Conservation (phyloP, 1,140 invertebrate genomes). For the Ips nitidus region DNA sequence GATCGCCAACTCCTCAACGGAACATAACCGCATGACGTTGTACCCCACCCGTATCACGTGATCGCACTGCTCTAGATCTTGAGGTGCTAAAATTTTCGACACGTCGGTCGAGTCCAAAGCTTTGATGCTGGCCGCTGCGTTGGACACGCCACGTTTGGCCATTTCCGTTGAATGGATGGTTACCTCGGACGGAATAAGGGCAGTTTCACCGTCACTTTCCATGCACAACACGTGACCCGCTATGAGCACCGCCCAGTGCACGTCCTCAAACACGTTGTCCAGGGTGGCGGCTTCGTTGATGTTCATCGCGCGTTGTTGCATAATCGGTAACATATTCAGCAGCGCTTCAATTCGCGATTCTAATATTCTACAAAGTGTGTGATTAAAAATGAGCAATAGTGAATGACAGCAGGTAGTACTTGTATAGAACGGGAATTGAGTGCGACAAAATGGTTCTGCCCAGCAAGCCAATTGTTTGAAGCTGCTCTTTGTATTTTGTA, state of each 20-base stretch:
- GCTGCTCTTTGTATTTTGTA: constrained; percentile 67
- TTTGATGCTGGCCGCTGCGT: constrained; percentile 49
- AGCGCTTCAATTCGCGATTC: constrained; percentile 66
- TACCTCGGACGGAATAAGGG: constrained; percentile 75
- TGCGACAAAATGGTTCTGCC: constrained; percentile 58
- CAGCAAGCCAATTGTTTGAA: constrained; percentile 64
- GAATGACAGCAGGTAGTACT: constrained; percentile 35
- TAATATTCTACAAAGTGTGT: constrained; percentile 56
- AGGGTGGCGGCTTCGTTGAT: constrained; percentile 59
- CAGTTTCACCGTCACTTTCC: constrained; percentile 73
- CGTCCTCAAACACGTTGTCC: constrained; percentile 75
- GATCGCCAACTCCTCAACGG: constrained; percentile 67
- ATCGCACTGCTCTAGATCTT: constrained; percentile 59
- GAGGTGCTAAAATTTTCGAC: constrained; percentile 35
- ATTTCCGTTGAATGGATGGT: constrained; percentile 69
- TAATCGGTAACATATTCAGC: constrained; percentile 63
- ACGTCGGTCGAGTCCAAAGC: constrained; percentile 54
- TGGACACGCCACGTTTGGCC: constrained; percentile 24
- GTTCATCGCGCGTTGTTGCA: constrained; percentile 61
- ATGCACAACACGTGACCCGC: constrained; percentile 73
- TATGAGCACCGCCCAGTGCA: constrained; percentile 86
- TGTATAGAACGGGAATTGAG: constrained; percentile 59
- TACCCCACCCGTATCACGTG: constrained; percentile 66
- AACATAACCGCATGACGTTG: constrained; percentile 67
- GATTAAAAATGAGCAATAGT: constrained; percentile 2